Evolutionary conservation across 2,888 invertebrate species (phyloP), one percentile per base, ranked within the genome.

Genomic region (Tetheella fluctuosa): DNA sequence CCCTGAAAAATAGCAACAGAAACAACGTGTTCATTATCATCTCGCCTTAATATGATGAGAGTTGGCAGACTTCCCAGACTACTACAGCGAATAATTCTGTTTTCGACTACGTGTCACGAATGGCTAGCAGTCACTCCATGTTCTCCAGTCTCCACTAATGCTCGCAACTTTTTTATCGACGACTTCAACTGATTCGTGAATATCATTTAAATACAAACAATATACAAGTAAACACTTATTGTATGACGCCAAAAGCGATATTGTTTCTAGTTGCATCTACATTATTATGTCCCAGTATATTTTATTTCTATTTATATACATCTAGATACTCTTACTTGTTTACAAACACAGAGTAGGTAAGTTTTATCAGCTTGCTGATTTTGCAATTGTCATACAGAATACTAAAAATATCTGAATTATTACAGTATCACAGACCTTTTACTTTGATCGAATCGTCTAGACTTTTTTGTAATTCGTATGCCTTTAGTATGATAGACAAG

Each of bases 31-130:
- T 90, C 84, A 89, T 90, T 89, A 91, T 88, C 82, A 87, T 86
- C 80, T 81, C 83, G 81, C 79, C 80, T 83, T 89, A 87, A 89
- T 89, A 89, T 89, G 89, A 91, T 85, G 86, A 82, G 84, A 87
- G 86, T 90, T 91, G 90, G 91, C 91, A 84, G 79, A 72, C 81
- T 81, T 87, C 87, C 88, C 85, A 79, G 75, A 77, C 80, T 79
- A 77, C 79, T 79, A 77, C 83, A 75, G 79, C 72, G 75, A 77
- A 79, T 90, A 88, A 88, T 90, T 89, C 86, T 85, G 88, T 90
- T 90, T 85, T 82, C 80, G 80, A 73, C 73, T 82, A 88, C 90
- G 90, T 90, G 90, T 83, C 71, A 68, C 77, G 89, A 88, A 88
- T 87, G 77, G 80, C 84, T 83, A 85, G 78, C 68, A 78, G 71